phyloP scores from a whole-genome alignment of 1,140 invertebrate genomes.

The Dendrolimus kikuchii region DNA sequence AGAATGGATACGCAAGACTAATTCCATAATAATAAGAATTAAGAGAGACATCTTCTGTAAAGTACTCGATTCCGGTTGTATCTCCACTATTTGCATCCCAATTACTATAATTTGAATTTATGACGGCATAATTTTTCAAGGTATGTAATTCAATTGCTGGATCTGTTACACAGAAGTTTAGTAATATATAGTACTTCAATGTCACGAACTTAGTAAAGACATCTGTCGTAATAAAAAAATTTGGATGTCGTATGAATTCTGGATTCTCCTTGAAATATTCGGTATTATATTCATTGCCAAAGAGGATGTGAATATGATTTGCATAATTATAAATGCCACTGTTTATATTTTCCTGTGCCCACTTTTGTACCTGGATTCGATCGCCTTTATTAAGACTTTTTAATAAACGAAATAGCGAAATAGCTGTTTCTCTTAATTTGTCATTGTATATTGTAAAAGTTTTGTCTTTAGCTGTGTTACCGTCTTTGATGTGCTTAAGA shows the following conservation, averaged over 20 bases:
- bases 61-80: conserved; percentile 80
- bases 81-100: conserved; percentile 68
- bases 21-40: conserved; percentile 83
- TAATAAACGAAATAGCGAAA: conserved; percentile 41
- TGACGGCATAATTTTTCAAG: conserved; percentile 29
- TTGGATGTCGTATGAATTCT: conserved; percentile 46
- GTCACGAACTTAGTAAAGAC: conserved; percentile 39
- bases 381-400: conserved; percentile 27
- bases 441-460: conserved; percentile 60
- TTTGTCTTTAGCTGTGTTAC: conserved; percentile 33
- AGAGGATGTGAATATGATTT: conserved; percentile 26
- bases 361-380: conserved; percentile 24
- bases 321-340: conserved; percentile 45
- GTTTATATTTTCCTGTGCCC: conserved; percentile 39
- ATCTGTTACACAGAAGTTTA: conserved; percentile 17
- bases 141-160: conserved; percentile 36
- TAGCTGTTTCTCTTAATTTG: conserved; percentile 44
- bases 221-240: conserved; percentile 53
- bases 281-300: conserved; percentile 14
- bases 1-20: conserved; percentile 79
- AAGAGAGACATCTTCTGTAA: conserved; percentile 80
- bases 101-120: conserved; percentile 73
- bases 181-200: conserved; percentile 5
- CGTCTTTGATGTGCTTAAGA: conserved; percentile 32
- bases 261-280: conserved; percentile 15